These are phyloP conservation scores for Drosophila subpulchrella DNA, from an alignment of 1,140 invertebrate species.

Conservation along the genomic window DNA sequence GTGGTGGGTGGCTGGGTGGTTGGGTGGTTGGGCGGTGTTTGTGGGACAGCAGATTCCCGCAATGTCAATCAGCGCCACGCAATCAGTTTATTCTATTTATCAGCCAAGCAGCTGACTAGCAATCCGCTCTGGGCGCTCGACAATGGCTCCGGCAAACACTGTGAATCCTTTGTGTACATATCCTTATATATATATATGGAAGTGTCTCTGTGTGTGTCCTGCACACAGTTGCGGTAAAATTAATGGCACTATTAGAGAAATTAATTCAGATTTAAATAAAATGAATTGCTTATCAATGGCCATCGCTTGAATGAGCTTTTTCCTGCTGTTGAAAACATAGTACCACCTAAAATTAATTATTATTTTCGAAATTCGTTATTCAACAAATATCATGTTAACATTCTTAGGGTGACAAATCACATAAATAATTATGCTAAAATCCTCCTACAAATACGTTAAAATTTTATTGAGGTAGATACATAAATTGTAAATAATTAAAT, in stretches of 20 bases:
- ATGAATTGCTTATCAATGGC: neutral
- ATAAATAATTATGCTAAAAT: too few species aligned
- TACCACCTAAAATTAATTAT: neutral
- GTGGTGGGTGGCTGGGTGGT: conserved; percentile 6
- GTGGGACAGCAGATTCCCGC: conserved; percentile 49
- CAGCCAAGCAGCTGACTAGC: conserved; percentile 68
- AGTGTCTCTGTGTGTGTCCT: neutral
- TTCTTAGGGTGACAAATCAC: neutral
- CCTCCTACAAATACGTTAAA: too few species aligned
- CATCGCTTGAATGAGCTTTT: neutral
- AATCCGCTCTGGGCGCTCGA: conserved; percentile 50
- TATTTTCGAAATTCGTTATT: neutral
- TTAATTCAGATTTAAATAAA: neutral
- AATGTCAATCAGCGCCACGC: conserved; percentile 70
- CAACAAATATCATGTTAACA: neutral
- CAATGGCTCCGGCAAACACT: conserved; percentile 42
- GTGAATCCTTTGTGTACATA: conserved; percentile 45
- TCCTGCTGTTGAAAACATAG: neutral
- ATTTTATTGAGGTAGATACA: too few species aligned
- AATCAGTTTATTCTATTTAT: conserved; percentile 81
- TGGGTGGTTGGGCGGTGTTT: neutral
- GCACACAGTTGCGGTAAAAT: conserved; percentile 20
- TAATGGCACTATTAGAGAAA: neutral
- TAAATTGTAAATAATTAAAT: too few species aligned
- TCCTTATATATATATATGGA: conserved; percentile 7